These are phyloP conservation scores for Aphelenchoides avenae DNA, from an alignment of 1,140 invertebrate species.

Conservation along the genomic window DNA sequence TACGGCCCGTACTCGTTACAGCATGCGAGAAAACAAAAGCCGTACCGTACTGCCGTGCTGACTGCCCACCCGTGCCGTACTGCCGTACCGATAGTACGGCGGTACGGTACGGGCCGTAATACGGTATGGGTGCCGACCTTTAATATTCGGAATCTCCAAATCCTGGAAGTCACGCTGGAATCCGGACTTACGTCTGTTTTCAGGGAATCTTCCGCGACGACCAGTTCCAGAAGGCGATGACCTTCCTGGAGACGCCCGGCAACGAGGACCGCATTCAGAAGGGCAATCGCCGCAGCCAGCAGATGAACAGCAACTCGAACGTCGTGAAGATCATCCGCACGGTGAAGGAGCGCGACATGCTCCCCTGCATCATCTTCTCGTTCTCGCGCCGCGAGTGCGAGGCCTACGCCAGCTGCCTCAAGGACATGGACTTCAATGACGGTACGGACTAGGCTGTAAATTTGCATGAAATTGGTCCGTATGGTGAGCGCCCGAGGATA, in stretches of 20 bases:
- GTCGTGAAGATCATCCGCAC: conserved; percentile 98
- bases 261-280: conserved; percentile 63
- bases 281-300: conserved; percentile 49
- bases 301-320: conserved; percentile 67
- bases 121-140: too few relatives aligned
- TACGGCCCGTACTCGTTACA: too few relatives aligned
- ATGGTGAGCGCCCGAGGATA: too few relatives aligned
- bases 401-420: conserved; percentile 88
- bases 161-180: too few relatives aligned
- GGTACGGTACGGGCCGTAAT: too few relatives aligned
- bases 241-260: conserved; percentile 69
- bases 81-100: too few relatives aligned
- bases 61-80: too few relatives aligned
- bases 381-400: conserved; percentile 99
- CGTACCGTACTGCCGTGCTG: too few relatives aligned
- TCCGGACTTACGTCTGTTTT: too few relatives aligned
- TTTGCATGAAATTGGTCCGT: too few relatives aligned
- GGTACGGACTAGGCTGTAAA: conserved; percentile 65
- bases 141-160: too few relatives aligned
- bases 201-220: conserved; percentile 88
- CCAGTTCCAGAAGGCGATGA: conserved; percentile 94
- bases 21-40: too few relatives aligned
- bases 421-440: conserved; percentile 92
- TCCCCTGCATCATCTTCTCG: conserved; percentile 96
- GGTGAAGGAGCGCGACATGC: conserved; percentile 95